These are phyloP conservation scores for Acrocephalus kingi DNA, from an alignment of 2,113 vertebrate species.

Conservation along the genomic window DNA sequence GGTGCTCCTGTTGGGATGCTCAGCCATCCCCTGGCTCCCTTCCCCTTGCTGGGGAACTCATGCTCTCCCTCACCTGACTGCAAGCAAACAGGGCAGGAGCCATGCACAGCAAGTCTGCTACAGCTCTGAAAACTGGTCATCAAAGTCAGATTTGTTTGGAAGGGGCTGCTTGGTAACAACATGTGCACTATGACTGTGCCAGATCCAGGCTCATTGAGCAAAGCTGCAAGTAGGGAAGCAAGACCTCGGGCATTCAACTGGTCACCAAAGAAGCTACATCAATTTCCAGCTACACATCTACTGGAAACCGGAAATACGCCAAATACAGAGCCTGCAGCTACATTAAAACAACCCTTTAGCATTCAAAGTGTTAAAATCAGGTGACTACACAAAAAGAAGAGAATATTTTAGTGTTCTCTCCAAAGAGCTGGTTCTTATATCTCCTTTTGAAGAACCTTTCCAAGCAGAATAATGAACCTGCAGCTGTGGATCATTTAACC, in stretches of 20 bases:
- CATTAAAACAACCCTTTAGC: neutral
- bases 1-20: neutral
- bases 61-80: neutral
- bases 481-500: neutral
- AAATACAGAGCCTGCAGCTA: neutral
- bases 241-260: neutral
- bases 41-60: rapidly evolving
- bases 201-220: rapidly evolving
- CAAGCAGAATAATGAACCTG: neutral
- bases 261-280: neutral
- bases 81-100: neutral
- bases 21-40: neutral
- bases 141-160: neutral
- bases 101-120: rapidly evolving
- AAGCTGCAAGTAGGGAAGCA: neutral
- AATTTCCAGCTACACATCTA: neutral
- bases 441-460: neutral
- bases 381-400: neutral
- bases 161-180: neutral
- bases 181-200: rapidly evolving
- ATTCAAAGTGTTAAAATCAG: neutral
- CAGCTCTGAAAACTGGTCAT: neutral
- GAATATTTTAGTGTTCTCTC: neutral
- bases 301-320: neutral
- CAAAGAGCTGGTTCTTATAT: neutral